Evolutionary conservation across 2,113 vertebrate species (phyloP).

Genomic region (Tupaia tana): DNA sequence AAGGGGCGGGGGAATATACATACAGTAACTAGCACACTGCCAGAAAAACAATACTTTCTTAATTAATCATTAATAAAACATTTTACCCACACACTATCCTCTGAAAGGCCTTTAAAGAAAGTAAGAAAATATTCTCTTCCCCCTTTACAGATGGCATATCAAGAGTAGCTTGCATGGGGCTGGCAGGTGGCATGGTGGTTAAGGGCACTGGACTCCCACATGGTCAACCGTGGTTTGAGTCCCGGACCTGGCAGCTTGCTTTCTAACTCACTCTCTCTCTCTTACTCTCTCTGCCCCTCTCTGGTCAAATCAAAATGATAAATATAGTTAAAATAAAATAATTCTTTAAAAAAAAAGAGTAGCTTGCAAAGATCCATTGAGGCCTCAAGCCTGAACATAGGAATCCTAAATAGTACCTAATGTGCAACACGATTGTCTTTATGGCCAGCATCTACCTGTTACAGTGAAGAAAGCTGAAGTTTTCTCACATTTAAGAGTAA

Average conservation of each 20-base stretch:
- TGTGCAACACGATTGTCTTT: not conserved
- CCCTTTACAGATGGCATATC: not conserved
- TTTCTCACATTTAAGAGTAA: slow-evolving; percentile 17
- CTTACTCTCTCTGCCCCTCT: too few relatives aligned
- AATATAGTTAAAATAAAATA: too few relatives aligned
- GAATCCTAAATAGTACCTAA: slow-evolving; percentile 1
- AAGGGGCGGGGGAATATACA: not conserved
- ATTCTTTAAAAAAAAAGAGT: not conserved
- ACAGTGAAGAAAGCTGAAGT: slow-evolving; percentile 14
- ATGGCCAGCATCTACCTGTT: not conserved
- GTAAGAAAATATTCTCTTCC: slow-evolving; percentile 1
- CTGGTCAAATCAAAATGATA: too few relatives aligned
- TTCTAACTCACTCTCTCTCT: too few relatives aligned
- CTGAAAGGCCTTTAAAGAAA: slow-evolving; percentile 26
- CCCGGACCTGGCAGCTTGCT: too few relatives aligned
- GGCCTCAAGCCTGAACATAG: not conserved
- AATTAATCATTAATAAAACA: slow-evolving; percentile 46
- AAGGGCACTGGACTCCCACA: too few relatives aligned
- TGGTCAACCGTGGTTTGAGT: too few relatives aligned
- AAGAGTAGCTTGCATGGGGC: not conserved
- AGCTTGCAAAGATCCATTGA: slow-evolving; percentile 28
- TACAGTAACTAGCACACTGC: not conserved
- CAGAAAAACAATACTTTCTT: slow-evolving; percentile 12
- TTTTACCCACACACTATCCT: not conserved
- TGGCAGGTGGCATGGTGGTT: too few relatives aligned